Base-by-base conservation (phyloP, 1,140 invertebrate genomes). In the Chironomus tepperi region DNA sequence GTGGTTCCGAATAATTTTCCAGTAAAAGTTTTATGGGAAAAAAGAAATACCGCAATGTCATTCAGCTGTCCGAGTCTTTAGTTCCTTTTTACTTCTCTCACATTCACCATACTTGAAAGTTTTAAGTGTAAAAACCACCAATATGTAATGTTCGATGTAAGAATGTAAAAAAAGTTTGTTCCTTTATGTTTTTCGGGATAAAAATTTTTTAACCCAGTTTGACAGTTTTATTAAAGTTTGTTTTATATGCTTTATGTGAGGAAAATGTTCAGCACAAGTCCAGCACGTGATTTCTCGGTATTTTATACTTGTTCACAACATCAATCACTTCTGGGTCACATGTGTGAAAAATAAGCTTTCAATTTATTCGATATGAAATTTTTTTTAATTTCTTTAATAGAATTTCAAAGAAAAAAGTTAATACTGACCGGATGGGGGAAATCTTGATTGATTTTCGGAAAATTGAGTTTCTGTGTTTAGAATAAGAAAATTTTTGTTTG, bases 181-280 rank as follows among this genome's bases (percentile, higher is more conserved):
- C 12, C 47, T 57, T n/a, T n/a, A 57, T n/a, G n/a, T n/a, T 57
- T 57, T 34, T 34, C 24, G 24, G 24, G 24, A 34, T 34, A n/a
- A n/a, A n/a, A n/a, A n/a, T 57, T n/a, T 57, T 57, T 57, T 57
- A 57, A 57, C 47, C 47, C 12, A 57, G 47, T 57, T 57, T 57
- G 47, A 57, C 47, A 57, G 47, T 57, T 57, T 57, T 57, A 57
- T 57, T 57, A 57, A 57, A 57, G 47, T 57, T 57, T 57, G n/a
- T 57, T 57, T 47, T 47, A 15, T 9, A 47, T 47, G 15, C n/a
- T n/a, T 57, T 57, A n/a, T 57, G 47, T 57, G 47, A 15, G 12
- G 10, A 12, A 57, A 12, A n/a, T 57, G 47, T 15, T 34, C 24
- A 34, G 47, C 12, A 57, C 47, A n/a, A 15, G 47, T 15, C 5